Percentiles rank a stretch among this genome's conserved stretches.
phyloP scores from a whole-genome alignment of 2,888 invertebrate species.

The Dynastes grantii region DNA sequence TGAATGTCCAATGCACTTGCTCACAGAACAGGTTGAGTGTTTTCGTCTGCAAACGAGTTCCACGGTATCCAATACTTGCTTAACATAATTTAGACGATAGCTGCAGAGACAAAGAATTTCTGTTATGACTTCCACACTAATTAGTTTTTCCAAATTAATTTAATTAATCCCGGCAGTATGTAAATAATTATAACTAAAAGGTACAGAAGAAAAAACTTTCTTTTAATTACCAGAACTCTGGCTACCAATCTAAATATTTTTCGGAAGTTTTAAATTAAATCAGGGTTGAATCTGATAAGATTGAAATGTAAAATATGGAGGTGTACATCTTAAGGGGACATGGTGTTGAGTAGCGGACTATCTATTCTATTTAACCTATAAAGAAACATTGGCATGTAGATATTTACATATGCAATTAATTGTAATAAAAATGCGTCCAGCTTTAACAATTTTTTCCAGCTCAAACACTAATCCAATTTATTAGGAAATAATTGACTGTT shows the following conservation, averaged over 20 bases:
- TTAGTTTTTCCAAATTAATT: slow-evolving; percentile 53
- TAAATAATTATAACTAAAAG: slow-evolving; percentile 35
- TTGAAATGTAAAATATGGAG: slow-evolving; percentile 33
- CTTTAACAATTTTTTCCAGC: no score
- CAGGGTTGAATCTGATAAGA: slow-evolving; percentile 29
- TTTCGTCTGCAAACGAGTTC: slow-evolving; percentile 58
- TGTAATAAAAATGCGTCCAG: neutral
- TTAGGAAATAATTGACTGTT: no score
- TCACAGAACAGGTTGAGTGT: slow-evolving; percentile 58
- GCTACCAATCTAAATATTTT: slow-evolving; percentile 43
- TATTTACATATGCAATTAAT: neutral
- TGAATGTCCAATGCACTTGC: slow-evolving; percentile 59
- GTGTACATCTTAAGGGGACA: slow-evolving; percentile 14
- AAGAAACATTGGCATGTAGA: neutral
- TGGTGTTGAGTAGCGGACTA: neutral
- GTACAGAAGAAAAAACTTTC: slow-evolving; percentile 11
- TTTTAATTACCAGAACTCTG: slow-evolving; percentile 28
- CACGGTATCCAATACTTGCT: slow-evolving; percentile 52
- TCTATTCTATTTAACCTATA: slow-evolving; percentile 13
- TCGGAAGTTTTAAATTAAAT: slow-evolving; percentile 26
- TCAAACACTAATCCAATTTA: no score
- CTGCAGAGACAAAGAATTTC: slow-evolving; percentile 53
- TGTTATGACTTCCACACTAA: slow-evolving; percentile 50
- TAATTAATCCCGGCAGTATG: slow-evolving; percentile 48
- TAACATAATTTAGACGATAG: slow-evolving; percentile 58